These are phyloP conservation scores for Clistopyga incitator DNA, from an alignment of 2,888 invertebrate species.

Conservation along the genomic window DNA sequence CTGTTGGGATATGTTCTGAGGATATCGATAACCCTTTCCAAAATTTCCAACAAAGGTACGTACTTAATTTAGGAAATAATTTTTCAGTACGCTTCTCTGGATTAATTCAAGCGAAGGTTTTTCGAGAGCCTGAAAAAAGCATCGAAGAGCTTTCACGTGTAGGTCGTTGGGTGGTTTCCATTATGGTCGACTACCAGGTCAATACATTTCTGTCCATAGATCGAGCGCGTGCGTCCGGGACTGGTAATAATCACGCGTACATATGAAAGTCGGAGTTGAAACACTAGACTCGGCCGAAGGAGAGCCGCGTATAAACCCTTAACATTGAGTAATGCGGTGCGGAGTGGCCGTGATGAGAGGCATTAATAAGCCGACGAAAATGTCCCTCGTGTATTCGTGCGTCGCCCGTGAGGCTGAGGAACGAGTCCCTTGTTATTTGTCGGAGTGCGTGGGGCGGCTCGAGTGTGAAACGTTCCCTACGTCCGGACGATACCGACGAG, in stretches of 20 bases:
- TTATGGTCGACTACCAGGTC: constrained; percentile 56
- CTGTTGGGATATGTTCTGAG: no score
- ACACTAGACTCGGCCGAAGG: constrained; percentile 75
- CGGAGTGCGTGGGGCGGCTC: constrained; percentile 76
- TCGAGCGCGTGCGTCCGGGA: not conserved
- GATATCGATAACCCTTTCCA: not conserved
- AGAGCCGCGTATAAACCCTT: constrained; percentile 60
- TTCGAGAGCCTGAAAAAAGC: constrained; percentile 4
- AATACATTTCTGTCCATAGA: constrained; percentile 73
- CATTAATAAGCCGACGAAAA: constrained; percentile 83
- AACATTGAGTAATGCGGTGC: constrained; percentile 82
- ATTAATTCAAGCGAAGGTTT: constrained; percentile 21
- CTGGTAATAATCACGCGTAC: not conserved
- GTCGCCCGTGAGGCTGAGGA: constrained; percentile 16
- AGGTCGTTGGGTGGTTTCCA: constrained; percentile 2
- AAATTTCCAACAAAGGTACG: not conserved
- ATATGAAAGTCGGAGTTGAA: constrained; percentile 72
- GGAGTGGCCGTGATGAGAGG: constrained; percentile 81
- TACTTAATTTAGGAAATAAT: constrained; percentile 2
- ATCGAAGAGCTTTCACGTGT: constrained; percentile 15
- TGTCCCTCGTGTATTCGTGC: constrained; percentile 77
- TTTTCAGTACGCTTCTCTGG: constrained; percentile 18
- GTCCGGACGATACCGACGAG: constrained; percentile 77
- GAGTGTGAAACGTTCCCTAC: constrained; percentile 74
- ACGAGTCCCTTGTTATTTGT: constrained; percentile 78